Percentiles rank a stretch among this genome's conserved stretches.
Evolutionary conservation across 1,140 invertebrate species (phyloP).

Genomic region (Leptinotarsa texana): DNA sequence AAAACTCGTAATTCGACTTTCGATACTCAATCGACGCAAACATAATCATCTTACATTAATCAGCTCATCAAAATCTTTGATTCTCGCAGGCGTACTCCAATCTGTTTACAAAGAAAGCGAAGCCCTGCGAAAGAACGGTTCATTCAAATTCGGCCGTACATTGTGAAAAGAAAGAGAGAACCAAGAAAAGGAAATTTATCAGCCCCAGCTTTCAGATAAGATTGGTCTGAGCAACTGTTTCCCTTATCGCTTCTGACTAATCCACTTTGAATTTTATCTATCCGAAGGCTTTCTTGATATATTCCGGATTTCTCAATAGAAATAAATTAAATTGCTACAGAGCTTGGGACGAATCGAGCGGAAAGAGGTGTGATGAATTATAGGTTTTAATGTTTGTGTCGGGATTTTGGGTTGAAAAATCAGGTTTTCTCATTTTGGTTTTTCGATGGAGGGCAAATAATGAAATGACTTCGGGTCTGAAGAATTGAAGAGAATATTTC

Average conservation of each 20-base stretch:
- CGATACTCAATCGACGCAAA: too few species aligned
- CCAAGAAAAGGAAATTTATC: constrained; percentile 27
- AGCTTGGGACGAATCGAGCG: background rate
- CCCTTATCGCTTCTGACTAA: constrained; percentile 32
- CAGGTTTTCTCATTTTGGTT: too few species aligned
- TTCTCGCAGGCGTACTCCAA: background rate
- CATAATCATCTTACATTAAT: constrained; percentile 3
- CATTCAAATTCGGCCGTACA: constrained; percentile 2
- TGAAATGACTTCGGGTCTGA: too few species aligned
- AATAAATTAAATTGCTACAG: constrained; percentile 10
- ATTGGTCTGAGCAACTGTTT: constrained; percentile 29
- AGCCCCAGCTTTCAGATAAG: constrained; percentile 33
- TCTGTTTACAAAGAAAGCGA: background rate
- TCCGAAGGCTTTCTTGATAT: constrained; percentile 23
- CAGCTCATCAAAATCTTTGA: background rate
- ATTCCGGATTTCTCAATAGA: constrained; percentile 3
- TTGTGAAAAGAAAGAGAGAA: background rate
- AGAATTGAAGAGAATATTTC: too few species aligned
- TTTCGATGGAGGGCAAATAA: too few species aligned
- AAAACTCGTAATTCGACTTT: too few species aligned
- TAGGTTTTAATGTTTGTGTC: background rate
- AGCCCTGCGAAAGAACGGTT: background rate
- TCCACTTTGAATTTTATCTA: constrained; percentile 39
- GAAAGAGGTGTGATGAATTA: background rate
- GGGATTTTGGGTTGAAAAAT: background rate